These are phyloP conservation scores for Pentamera pediparva DNA, from an alignment of 53 echinoderm and acorn worm species.

Conservation along the genomic window DNA sequence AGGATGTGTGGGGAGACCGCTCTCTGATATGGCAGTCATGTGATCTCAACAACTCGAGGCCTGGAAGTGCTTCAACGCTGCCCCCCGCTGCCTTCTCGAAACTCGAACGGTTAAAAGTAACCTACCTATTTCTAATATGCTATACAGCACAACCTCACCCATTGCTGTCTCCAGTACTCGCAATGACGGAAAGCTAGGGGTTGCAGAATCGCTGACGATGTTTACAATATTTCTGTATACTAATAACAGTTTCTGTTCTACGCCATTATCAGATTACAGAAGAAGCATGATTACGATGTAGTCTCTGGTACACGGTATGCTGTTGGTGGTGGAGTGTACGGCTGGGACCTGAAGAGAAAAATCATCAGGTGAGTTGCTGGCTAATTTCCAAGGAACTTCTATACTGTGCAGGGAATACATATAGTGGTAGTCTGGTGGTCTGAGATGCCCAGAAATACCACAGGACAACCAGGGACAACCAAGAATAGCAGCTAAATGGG, in stretches of 20 bases:
- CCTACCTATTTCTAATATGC: background rate
- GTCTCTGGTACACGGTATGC: slow-evolving; percentile 90
- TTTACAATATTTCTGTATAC: too few relatives aligned
- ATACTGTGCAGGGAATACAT: background rate
- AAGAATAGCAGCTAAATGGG: too few relatives aligned
- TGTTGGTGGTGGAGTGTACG: slow-evolving; percentile 83
- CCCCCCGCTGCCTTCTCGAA: too few relatives aligned
- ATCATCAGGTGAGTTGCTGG: slow-evolving; percentile 66
- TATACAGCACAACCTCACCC: background rate
- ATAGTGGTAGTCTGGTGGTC: background rate
- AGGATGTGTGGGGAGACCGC: too few relatives aligned
- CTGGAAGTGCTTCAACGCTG: too few relatives aligned
- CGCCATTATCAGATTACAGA: slow-evolving; percentile 47
- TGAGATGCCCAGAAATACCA: background rate
- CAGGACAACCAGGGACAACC: too few relatives aligned
- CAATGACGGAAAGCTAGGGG: background rate
- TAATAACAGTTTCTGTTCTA: too few relatives aligned
- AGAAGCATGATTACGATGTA: slow-evolving; percentile 74
- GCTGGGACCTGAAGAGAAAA: slow-evolving; percentile 97
- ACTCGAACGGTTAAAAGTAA: background rate
- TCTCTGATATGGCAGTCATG: too few relatives aligned
- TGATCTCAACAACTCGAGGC: too few relatives aligned
- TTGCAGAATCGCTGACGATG: too few relatives aligned
- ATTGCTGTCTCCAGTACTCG: background rate
- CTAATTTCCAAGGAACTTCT: background rate